A percentile compares a stretch with the other conserved stretches of the same genome.
Conservation (phyloP, 2,113 vertebrate species). For the Paralichthys olivaceus region DNA sequence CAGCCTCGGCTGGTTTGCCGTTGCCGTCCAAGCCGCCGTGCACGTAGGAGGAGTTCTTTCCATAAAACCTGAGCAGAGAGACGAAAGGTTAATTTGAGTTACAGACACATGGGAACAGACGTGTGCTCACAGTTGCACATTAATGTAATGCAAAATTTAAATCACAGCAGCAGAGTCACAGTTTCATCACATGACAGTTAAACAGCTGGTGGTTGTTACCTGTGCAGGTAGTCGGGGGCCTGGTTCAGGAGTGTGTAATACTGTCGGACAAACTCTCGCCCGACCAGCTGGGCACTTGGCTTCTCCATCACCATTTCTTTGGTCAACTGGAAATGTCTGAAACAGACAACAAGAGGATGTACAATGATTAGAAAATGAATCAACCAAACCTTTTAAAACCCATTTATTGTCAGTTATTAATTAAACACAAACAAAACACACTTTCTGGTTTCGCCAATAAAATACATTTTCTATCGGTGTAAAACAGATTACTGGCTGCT, state of each 20-base stretch:
- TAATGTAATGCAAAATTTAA: too few species aligned
- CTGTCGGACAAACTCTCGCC: constrained; percentile 99
- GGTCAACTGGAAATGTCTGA: constrained; percentile 88
- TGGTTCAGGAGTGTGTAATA: constrained; percentile 98
- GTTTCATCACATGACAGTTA: neutral
- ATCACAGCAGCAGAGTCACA: neutral
- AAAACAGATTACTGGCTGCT: neutral
- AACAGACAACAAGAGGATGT: neutral
- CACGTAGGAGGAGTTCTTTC: constrained; percentile 98
- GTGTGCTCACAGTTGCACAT: neutral
- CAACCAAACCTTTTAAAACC: too few species aligned
- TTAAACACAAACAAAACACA: too few species aligned
- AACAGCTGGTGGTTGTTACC: constrained; percentile 75
- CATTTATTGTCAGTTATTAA: too few species aligned
- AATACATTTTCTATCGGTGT: too few species aligned
- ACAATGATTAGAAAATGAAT: neutral
- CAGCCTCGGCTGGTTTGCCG: constrained; percentile 94
- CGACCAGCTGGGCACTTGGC: constrained; percentile 99
- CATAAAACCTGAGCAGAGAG: constrained; percentile 90
- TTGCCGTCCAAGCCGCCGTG: constrained; percentile 95
- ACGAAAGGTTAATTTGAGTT: neutral
- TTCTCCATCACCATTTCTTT: constrained; percentile 99
- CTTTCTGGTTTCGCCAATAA: too few species aligned
- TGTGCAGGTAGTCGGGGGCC: constrained; percentile 97
- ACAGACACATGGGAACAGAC: neutral